Base-by-base conservation (phyloP, 2,113 vertebrate species). In the Tragelaphus imberbis region DNA sequence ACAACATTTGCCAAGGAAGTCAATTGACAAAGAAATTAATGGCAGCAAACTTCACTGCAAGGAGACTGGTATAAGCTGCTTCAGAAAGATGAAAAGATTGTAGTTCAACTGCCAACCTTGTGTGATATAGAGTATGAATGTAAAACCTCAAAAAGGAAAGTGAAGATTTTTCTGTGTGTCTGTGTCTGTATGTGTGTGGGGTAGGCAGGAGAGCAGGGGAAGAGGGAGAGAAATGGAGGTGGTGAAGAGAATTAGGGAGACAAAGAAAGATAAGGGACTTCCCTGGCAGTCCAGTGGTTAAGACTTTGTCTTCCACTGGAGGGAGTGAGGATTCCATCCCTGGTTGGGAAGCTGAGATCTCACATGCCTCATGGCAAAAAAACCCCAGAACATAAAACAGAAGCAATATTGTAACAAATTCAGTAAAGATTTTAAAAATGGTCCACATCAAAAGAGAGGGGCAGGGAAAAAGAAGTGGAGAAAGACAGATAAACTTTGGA, bases 1-100 rank as follows among this genome's bases (percentile, higher is more conserved):
- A 55, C 40, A 80, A 75, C 27, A 93, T 80, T 95, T 95, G 92
- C 81, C 95, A 95, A 94, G 92, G 40, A n/a, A 94, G 40, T 92
- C 68, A 68, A n/a, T 2, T 93, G 82, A 88, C 82, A 91, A 36
- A 65, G 25, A 55, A 81, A 30, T 92, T 85, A 95, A 86, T 61
- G 40, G 59, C 7, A 68, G 61, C 8, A 51, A 88, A 94, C 30
- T 81, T 94, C 85, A 95, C 53, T 94, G 33, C 6, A 5, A 61
- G 21, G 12, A 81, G n/a, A 25, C 49, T 79, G 49, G 49, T 40
- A 59, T 40, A 58, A 28, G 33, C 33, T 96, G n/a, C 40, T 59
- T 17, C 14, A 71, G 75, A 88, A 71, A 95, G 53, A 80, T 58
- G 68, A 88, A 91, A 90, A 40, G 23, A 84, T 65, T 51, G 77